Conservation (phyloP, 2,113 vertebrate genomes). For the Brachyistius frenatus region DNA sequence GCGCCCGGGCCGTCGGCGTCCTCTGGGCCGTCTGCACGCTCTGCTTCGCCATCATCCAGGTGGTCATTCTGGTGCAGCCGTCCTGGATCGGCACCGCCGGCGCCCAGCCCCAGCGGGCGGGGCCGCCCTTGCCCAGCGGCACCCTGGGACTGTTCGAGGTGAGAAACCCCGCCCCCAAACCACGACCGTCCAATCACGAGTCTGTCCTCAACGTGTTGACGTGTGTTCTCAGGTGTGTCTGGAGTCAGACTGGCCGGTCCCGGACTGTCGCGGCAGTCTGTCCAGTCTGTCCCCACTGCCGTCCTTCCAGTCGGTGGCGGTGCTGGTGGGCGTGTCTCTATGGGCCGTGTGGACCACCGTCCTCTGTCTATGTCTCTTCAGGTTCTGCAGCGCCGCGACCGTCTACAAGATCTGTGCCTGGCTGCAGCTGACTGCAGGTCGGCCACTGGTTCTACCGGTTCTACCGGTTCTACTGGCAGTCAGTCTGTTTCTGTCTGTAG, state of each 20-base stretch:
- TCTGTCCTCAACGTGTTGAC: not conserved
- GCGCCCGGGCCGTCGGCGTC: slow-evolving; percentile 85
- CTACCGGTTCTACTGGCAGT: not conserved
- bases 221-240: slow-evolving; percentile 78
- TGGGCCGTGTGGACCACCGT: slow-evolving; percentile 86
- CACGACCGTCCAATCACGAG: not conserved
- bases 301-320: slow-evolving; percentile 86
- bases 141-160: slow-evolving; percentile 87
- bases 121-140: slow-evolving; percentile 68
- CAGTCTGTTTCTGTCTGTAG: not conserved
- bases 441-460: not conserved
- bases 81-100: slow-evolving; percentile 85
- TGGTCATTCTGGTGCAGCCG: slow-evolving; percentile 88
- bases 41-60: slow-evolving; percentile 87
- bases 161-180: not conserved
- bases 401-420: slow-evolving; percentile 90
- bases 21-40: slow-evolving; percentile 88
- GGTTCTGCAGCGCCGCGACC: slow-evolving; percentile 87
- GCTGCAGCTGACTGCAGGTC: slow-evolving; percentile 89
- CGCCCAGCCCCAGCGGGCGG: slow-evolving; percentile 48
- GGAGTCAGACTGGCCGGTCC: slow-evolving; percentile 82
- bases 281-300: slow-evolving; percentile 85
- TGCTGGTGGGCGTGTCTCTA: slow-evolving; percentile 86
- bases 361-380: slow-evolving; percentile 85
- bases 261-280: slow-evolving; percentile 84